A percentile compares a stretch with the other conserved stretches of the same genome.
These are phyloP conservation scores for Carassius carassius DNA, from an alignment of 2,113 vertebrate genomes.

Conservation along the genomic window DNA sequence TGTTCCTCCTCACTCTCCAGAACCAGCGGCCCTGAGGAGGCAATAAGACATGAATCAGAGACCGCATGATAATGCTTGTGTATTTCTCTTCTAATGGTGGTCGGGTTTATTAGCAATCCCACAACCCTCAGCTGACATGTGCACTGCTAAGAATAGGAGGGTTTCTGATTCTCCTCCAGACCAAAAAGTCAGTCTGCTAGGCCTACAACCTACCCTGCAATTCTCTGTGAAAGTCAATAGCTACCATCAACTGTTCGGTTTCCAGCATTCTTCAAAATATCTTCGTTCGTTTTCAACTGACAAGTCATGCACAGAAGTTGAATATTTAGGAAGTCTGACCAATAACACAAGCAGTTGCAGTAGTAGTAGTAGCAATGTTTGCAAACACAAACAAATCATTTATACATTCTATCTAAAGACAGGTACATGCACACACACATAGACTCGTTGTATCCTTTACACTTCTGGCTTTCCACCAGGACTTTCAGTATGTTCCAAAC, in stretches of 20 bases:
- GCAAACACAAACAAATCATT: neutral
- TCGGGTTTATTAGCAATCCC: neutral
- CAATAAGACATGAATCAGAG: neutral
- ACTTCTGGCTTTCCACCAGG: constrained; percentile 37
- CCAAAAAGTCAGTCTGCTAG: neutral
- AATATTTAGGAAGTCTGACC: neutral
- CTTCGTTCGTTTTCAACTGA: no score
- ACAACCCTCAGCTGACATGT: neutral
- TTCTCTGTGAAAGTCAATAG: no score
- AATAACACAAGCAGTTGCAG: neutral
- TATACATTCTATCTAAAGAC: no score
- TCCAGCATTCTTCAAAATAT: no score
- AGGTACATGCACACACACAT: neutral
- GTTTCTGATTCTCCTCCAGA: constrained; percentile 23
- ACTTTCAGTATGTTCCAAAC: constrained; percentile 43
- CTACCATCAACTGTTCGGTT: no score
- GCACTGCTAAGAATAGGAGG: neutral
- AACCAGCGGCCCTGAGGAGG: constrained; percentile 89
- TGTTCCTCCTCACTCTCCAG: constrained; percentile 93
- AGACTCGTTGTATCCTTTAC: neutral
- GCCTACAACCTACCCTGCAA: no score
- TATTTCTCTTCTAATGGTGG: neutral
- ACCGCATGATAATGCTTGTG: neutral
- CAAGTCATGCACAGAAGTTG: neutral
- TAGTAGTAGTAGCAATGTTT: neutral